Base-by-base conservation (phyloP, 2,888 invertebrate genomes). In the Ptychoptera contaminata region DNA sequence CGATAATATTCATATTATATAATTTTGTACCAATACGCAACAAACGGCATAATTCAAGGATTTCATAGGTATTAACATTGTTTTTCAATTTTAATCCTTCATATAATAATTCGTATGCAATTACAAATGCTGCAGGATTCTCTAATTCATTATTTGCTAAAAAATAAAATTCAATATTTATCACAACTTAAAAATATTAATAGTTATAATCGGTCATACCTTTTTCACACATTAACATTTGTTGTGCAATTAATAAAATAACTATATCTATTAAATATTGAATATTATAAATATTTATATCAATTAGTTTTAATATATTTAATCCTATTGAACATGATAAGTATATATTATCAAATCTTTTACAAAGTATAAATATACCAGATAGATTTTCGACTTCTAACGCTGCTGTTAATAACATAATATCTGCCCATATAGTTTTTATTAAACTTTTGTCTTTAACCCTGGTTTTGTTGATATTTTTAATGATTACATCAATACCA, bases 321-420 rank as follows among this genome's bases (percentile, higher is more conserved):
- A 59, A 57, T 1, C 59, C 56, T 14, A 65, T 42, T 0, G 59
- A 60, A 47, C 63, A 63, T 9, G 60, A 57, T 2, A 65, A 47
- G 2, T 58, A 53, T 39, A 65, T 41, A 38, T 59, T 61, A 31
- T 56, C 54, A 6, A 63, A 48, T 9, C 53, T 48, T 38, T 59
- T 56, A 37, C 57, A 56, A 2, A 65, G 51, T 34, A 55, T 49
- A 6, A 55, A 46, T 2, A 60, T 41, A 2, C 58, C 63, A 45
- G 54, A 50, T 11, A 60, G 48, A 48, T 56, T 59, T 32, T 57
- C 50, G 10, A 61, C 39, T 14, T 51, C 45, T 2, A 65, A 52
- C 0, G 58, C 52, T 1, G 44, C 40, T n/a, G 59, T 53, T 1
- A 65, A 48, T 15, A 59, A 57, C n/a, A 48, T 40, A 37, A 60